A percentile compares a stretch with the other conserved stretches of the same genome.
These are phyloP conservation scores for Heliocidaris tuberculata DNA, from an alignment of 35 echinoderm and acorn worm genomes.

Conservation along the genomic window DNA sequence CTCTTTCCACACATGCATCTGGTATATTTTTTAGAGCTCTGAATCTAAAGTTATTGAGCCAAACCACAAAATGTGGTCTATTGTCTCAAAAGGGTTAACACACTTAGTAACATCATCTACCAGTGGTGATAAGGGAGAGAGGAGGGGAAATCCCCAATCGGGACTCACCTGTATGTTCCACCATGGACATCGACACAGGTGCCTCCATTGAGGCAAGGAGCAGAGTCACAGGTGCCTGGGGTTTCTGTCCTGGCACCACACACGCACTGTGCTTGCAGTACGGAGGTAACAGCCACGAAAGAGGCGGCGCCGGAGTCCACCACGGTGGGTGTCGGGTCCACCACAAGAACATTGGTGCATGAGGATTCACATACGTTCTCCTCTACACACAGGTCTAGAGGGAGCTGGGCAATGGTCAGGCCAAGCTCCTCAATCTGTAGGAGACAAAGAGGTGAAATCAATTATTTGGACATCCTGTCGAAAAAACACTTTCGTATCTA, in stretches of 20 bases:
- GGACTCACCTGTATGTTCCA: conserved; percentile 50
- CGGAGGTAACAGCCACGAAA: conserved; percentile 69
- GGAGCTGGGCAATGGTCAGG: conserved; percentile 71
- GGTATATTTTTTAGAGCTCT: too few relatives aligned
- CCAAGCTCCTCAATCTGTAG: conserved; percentile 73
- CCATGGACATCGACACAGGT: conserved; percentile 67
- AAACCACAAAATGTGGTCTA: too few relatives aligned
- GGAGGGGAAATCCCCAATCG: too few relatives aligned
- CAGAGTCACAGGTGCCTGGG: conserved; percentile 53
- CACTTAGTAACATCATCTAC: too few relatives aligned
- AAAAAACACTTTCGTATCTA: too few relatives aligned
- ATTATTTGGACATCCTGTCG: background rate
- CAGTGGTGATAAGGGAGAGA: too few relatives aligned
- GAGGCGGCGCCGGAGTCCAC: conserved; percentile 70
- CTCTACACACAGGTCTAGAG: conserved; percentile 78
- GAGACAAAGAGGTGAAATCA: background rate
- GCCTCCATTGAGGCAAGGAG: conserved; percentile 80
- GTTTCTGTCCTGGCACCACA: conserved; percentile 61
- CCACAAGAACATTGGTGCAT: conserved; percentile 75
- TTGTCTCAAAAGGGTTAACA: too few relatives aligned
- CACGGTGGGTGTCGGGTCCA: conserved; percentile 68
- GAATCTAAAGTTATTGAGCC: too few relatives aligned
- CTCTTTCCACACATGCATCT: too few relatives aligned
- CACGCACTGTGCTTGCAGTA: conserved; percentile 63
- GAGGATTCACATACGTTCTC: conserved; percentile 83